phyloP scores from a whole-genome alignment of 1,140 invertebrate genomes.

The Platyura marginata region DNA sequence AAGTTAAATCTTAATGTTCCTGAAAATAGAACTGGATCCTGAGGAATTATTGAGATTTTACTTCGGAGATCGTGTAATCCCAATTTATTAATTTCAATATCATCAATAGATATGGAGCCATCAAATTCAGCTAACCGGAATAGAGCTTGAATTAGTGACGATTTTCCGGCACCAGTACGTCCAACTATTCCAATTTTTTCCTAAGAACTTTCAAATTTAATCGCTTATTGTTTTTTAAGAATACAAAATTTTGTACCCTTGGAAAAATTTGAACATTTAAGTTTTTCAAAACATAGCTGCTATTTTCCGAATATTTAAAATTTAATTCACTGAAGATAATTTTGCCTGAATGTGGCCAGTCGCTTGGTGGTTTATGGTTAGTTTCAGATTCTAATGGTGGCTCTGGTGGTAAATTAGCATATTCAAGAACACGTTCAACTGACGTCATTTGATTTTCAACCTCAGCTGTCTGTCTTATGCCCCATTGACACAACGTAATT shows the following conservation, averaged over 20 bases:
- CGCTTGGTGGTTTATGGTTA: conserved; percentile 29
- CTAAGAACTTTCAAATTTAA: conserved; percentile 48
- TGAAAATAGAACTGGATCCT: no score
- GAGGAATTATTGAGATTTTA: no score
- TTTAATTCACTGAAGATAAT: conserved; percentile 39
- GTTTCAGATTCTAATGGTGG: conserved; percentile 27
- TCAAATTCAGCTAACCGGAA: no score
- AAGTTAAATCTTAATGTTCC: no score
- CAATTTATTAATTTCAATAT: conserved; percentile 42
- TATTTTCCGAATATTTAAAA: conserved; percentile 31
- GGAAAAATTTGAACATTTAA: conserved; percentile 30
- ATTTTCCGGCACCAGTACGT: conserved; percentile 23
- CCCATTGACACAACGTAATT: conserved; percentile 69
- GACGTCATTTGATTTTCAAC: conserved; percentile 77
- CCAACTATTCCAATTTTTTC: conserved; percentile 38
- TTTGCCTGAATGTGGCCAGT: conserved; percentile 42
- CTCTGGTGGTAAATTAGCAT: conserved; percentile 34
- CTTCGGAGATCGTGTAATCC: conserved; percentile 50
- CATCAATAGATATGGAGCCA: no score
- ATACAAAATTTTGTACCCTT: neutral
- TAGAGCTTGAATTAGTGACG: no score
- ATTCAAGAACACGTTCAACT: no score
- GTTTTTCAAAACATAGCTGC: conserved; percentile 29
- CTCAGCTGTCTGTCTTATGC: conserved; percentile 70
- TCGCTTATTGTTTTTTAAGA: neutral